These are phyloP conservation scores for Monochamus saltuarius DNA, from an alignment of 1,140 invertebrate genomes.

Conservation along the genomic window DNA sequence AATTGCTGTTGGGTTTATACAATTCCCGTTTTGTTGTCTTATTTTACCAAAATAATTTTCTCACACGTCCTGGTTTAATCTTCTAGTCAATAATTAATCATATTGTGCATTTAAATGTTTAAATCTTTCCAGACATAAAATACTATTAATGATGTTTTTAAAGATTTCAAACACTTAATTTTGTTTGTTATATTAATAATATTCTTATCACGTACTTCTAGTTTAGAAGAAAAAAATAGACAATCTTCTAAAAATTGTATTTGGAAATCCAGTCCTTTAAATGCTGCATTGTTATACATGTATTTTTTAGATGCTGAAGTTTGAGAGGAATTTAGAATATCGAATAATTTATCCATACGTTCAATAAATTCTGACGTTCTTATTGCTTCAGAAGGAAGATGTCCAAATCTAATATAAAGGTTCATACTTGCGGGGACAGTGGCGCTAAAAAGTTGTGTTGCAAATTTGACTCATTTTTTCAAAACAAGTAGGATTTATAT, in stretches of 20 bases:
- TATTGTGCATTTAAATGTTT: neutral
- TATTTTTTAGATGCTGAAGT: neutral
- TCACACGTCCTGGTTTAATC: neutral
- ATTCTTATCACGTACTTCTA: neutral
- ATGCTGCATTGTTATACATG: neutral
- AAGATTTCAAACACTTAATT: neutral
- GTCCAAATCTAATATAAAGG: neutral
- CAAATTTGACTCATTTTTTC: neutral
- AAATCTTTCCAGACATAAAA: neutral
- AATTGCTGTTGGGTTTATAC: conserved; percentile 6
- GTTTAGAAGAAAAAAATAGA: neutral
- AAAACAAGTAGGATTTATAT: neutral
- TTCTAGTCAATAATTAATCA: neutral
- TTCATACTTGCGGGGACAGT: neutral
- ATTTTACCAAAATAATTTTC: conserved; percentile 15
- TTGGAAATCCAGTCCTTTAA: conserved; percentile 1
- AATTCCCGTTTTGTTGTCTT: conserved; percentile 11
- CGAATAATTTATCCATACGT: neutral
- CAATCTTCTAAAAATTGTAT: neutral
- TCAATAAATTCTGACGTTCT: neutral
- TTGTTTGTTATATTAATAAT: neutral
- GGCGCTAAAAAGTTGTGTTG: neutral
- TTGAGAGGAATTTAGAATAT: conserved; percentile 2
- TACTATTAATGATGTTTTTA: neutral
- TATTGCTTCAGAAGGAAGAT: neutral